phyloP scores from a whole-genome alignment of 1,140 invertebrate genomes.

The Polyergus mexicanus region DNA sequence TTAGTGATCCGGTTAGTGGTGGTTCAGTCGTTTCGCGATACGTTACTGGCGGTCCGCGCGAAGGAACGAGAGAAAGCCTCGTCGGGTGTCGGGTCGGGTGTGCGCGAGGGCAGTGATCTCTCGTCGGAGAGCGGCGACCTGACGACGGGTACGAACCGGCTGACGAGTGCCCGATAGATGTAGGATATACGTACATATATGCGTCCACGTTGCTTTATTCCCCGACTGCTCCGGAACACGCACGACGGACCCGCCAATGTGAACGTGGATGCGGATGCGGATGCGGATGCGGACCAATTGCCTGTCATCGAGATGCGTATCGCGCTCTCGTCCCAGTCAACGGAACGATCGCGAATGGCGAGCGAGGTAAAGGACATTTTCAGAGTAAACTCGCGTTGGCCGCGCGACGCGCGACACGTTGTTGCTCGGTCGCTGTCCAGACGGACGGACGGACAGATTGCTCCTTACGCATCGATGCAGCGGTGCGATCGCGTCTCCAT shows the following conservation, averaged over 20 bases:
- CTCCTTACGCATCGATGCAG: too few species aligned
- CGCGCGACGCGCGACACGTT: too few species aligned
- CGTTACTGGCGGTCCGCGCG: slow-evolving; percentile 72
- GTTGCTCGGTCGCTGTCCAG: too few species aligned
- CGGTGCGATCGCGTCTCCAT: too few species aligned
- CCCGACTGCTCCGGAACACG: background rate
- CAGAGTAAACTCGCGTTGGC: too few species aligned
- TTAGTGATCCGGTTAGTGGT: slow-evolving; percentile 24
- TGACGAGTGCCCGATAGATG: slow-evolving; percentile 70
- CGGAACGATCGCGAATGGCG: too few species aligned
- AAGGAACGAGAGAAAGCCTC: slow-evolving; percentile 80
- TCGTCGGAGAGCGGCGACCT: slow-evolving; percentile 86
- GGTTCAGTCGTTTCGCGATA: slow-evolving; percentile 54
- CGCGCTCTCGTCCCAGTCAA: too few species aligned
- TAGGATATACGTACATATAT: slow-evolving; percentile 44
- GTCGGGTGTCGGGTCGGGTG: slow-evolving; percentile 72
- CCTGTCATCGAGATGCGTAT: too few species aligned
- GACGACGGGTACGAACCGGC: slow-evolving; percentile 81
- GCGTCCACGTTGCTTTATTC: background rate
- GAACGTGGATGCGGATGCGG: too few species aligned
- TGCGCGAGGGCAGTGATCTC: slow-evolving; percentile 86
- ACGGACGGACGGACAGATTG: too few species aligned
- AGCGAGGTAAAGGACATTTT: too few species aligned
- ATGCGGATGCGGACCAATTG: too few species aligned
- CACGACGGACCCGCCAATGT: background rate